A percentile compares a stretch with the other conserved stretches of the same genome.
Conservation (phyloP, 1,140 invertebrate genomes). For the Acromyrmex heyeri region DNA sequence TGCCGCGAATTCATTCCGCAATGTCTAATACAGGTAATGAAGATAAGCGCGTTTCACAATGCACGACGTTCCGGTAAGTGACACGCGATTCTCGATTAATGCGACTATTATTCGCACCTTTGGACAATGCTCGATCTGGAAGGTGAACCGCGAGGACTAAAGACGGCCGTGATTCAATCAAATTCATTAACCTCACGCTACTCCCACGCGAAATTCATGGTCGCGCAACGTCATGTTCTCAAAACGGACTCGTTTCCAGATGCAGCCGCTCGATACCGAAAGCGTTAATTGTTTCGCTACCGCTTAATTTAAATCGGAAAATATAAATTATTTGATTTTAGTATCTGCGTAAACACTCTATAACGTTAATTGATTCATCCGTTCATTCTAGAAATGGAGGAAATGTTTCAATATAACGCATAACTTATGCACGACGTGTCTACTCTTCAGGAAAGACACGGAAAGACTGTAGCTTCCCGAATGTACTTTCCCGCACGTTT, state of each 20-base stretch:
- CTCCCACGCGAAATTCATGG: conserved; percentile 43
- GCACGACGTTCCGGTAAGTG: background rate
- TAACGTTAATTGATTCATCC: conserved; percentile 27
- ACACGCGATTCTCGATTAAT: conserved; percentile 42
- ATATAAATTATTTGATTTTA: conserved; percentile 10
- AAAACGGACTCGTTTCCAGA: background rate
- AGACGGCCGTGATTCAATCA: conserved; percentile 50
- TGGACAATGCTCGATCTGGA: conserved; percentile 19
- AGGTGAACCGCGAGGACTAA: conserved; percentile 48
- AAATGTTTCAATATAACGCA: background rate
- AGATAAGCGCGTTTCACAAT: conserved; percentile 1
- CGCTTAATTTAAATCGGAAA: conserved; percentile 2
- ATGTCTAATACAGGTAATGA: background rate
- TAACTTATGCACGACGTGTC: background rate
- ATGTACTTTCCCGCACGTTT: background rate
- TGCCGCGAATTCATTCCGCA: background rate
- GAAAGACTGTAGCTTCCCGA: background rate
- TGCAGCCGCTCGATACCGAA: background rate
- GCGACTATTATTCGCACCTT: conserved; percentile 15
- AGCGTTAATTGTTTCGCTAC: background rate
- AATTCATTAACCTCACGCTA: conserved; percentile 48
- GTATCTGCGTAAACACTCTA: conserved; percentile 1
- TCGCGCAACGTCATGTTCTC: background rate
- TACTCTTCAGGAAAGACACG: background rate
- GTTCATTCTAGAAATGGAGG: background rate